These are phyloP conservation scores for Autographa pulchrina DNA, from an alignment of 2,888 invertebrate species.

Conservation along the genomic window DNA sequence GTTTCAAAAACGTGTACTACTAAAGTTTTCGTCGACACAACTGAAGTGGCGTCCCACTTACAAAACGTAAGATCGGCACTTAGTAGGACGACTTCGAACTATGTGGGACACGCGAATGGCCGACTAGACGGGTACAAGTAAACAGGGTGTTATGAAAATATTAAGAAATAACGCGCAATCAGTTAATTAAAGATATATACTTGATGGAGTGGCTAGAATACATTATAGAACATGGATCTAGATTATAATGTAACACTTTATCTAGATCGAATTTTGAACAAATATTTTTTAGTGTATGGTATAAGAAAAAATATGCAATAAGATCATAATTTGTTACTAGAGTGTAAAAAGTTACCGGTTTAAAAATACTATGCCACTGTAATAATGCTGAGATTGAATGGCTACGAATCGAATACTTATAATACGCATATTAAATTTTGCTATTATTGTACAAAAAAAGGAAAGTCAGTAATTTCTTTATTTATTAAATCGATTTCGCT, in stretches of 20 bases:
- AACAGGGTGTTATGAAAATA: conserved; percentile 54
- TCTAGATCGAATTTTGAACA: background rate
- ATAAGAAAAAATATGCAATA: background rate
- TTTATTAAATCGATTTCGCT: background rate
- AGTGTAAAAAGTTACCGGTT: background rate
- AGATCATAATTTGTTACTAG: background rate
- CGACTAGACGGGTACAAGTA: conserved; percentile 49
- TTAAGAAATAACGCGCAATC: conserved; percentile 44
- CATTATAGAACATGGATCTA: background rate
- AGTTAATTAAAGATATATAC: conserved; percentile 26
- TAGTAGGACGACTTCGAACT: conserved; percentile 66
- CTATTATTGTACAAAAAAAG: background rate
- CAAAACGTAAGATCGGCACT: conserved; percentile 64
- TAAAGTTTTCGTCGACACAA: conserved; percentile 46
- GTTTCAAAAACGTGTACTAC: conserved; percentile 21
- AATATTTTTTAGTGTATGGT: background rate
- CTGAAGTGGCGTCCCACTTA: conserved; percentile 60
- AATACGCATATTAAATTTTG: background rate
- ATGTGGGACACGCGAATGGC: conserved; percentile 67
- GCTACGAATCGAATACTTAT: background rate
- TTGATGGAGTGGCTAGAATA: conserved; percentile 6
- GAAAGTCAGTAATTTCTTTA: background rate
- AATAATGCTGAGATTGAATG: background rate
- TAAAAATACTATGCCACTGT: background rate
- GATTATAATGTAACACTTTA: background rate